Evolutionary conservation across 1,140 invertebrate genomes (phyloP).

Genomic region (Papilio polyxenes): DNA sequence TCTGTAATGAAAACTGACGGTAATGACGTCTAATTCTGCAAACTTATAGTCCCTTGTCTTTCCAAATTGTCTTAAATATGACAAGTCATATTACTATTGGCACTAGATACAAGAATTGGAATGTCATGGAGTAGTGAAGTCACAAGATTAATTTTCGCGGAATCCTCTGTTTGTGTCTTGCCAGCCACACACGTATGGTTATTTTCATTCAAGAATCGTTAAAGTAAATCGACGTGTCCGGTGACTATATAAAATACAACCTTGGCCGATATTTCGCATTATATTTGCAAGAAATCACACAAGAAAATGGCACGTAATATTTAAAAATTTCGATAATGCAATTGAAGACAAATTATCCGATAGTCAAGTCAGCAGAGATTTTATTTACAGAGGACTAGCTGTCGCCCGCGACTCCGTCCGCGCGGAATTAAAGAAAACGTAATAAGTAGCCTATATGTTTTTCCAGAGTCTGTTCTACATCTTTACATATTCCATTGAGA

Average conservation of each 20-base stretch:
- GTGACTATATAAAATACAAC: slow-evolving; percentile 5
- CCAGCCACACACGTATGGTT: slow-evolving; percentile 23
- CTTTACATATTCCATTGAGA: too few species aligned
- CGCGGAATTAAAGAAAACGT: too few species aligned
- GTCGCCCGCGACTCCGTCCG: too few species aligned
- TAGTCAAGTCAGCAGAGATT: too few species aligned
- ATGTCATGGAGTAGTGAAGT: neutral
- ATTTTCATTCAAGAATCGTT: slow-evolving; percentile 37
- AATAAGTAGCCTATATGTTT: too few species aligned
- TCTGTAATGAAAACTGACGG: too few species aligned
- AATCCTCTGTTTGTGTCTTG: neutral
- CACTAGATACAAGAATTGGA: neutral
- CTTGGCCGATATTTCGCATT: slow-evolving; percentile 24
- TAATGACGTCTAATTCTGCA: too few species aligned
- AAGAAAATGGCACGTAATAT: slow-evolving; percentile 12
- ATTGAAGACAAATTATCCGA: neutral
- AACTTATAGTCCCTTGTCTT: neutral
- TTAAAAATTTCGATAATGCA: neutral
- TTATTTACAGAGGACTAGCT: too few species aligned
- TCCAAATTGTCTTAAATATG: neutral
- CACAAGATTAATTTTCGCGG: slow-evolving; percentile 22
- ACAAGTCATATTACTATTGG: slow-evolving; percentile 4
- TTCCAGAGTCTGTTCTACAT: too few species aligned
- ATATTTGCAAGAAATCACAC: neutral
- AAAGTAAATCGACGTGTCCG: slow-evolving; percentile 26